phyloP scores from a whole-genome alignment of 2,113 vertebrate species.

The Sylvicapra grimmia region DNA sequence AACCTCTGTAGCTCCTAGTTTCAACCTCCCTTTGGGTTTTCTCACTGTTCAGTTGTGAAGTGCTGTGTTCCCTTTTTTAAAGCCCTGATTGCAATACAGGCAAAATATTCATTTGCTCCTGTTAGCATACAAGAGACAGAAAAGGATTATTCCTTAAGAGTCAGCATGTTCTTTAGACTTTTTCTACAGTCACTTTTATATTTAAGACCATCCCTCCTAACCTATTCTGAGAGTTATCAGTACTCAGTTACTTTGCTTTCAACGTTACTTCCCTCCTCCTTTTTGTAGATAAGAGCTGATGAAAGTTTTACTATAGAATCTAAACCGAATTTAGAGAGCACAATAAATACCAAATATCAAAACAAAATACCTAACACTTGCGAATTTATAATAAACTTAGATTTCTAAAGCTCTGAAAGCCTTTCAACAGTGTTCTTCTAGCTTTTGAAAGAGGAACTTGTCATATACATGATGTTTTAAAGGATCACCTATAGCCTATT shows the following conservation, averaged over 20 bases:
- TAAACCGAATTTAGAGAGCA: conserved; percentile 1
- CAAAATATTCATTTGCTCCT: background rate
- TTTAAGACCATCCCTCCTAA: background rate
- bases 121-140: background rate
- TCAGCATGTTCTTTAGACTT: background rate
- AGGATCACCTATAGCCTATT: background rate
- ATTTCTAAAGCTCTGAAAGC: conserved; percentile 10
- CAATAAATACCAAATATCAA: conserved; percentile 8
- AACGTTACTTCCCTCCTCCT: background rate
- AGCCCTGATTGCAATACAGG: background rate
- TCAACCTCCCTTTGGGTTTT: background rate
- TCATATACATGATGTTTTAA: conserved; percentile 3
- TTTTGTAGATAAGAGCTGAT: background rate
- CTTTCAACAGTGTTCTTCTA: background rate
- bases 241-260: background rate
- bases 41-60: background rate
- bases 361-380: conserved; percentile 1
- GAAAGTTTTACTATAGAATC: background rate
- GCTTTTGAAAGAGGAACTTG: conserved; percentile 39
- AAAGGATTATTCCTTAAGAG: background rate
- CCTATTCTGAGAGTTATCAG: background rate
- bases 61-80: background rate
- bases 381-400: conserved; percentile 15
- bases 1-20: background rate
- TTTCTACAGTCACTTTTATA: background rate